Conservation (phyloP, 2,888 invertebrate species). For the Sylvicola fuscatus region DNA sequence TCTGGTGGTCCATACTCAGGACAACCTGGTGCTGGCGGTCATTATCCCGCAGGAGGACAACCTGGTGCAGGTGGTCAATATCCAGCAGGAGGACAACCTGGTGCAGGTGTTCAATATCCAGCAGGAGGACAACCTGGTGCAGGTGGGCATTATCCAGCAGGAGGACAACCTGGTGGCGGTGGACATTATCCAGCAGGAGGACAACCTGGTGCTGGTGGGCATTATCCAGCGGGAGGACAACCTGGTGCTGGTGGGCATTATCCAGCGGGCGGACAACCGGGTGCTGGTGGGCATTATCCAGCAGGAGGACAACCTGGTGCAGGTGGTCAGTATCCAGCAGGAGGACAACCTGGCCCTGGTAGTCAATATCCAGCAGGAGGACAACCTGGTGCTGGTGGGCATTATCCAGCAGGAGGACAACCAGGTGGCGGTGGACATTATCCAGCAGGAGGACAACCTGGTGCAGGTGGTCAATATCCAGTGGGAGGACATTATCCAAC, state of each 20-base stretch:
- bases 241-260: background rate
- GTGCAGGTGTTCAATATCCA: background rate
- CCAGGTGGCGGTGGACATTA: background rate
- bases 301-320: background rate
- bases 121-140: background rate
- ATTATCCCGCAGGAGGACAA: no score
- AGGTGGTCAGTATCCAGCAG: background rate
- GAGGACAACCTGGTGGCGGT: background rate
- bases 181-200: background rate
- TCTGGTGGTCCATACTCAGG: background rate
- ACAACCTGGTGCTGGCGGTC: background rate
- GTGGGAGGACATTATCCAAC: slow-evolving; percentile 1
- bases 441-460: background rate
- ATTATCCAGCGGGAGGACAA: background rate
- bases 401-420: background rate
- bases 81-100: background rate
- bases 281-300: background rate
- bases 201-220: background rate
- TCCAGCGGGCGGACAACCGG: background rate
- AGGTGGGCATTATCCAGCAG: background rate
- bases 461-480: background rate
- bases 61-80: background rate
- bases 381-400: background rate
- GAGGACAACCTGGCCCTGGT: background rate
- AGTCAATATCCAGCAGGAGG: background rate